phyloP scores from a whole-genome alignment of 2,797 vertebrate species.

The Gallinago solitaria region DNA sequence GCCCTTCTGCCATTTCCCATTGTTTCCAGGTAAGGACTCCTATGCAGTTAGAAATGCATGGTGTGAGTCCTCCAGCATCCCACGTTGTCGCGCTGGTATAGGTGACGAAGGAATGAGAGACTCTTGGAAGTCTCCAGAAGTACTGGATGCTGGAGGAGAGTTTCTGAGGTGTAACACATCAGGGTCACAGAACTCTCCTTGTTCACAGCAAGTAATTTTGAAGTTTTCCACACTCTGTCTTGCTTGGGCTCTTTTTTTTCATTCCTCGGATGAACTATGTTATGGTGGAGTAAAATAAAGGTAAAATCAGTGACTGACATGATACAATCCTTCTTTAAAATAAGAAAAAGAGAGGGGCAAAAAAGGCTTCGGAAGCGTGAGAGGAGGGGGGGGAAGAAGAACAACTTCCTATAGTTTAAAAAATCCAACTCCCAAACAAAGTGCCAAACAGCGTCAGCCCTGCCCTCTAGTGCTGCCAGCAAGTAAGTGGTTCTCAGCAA shows the following conservation, averaged over 20 bases:
- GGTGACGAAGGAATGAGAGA: accelerated
- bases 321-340: not conserved
- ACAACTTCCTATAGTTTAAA: not conserved
- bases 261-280: not conserved
- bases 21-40: accelerated
- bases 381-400: accelerated
- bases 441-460: not conserved
- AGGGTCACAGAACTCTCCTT: not conserved
- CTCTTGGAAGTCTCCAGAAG: not conserved
- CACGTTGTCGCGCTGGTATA: accelerated
- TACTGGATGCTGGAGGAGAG: not conserved
- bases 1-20: not conserved
- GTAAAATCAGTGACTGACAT: not conserved
- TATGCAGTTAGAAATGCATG: accelerated
- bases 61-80: not conserved
- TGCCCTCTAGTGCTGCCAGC: conserved; percentile 31
- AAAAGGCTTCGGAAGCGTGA: not conserved
- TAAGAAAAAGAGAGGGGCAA: accelerated
- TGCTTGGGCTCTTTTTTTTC: not conserved
- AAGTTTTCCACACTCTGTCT: not conserved
- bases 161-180: not conserved
- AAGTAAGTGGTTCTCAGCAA: not conserved
- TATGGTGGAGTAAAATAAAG: not conserved
- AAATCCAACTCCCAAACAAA: accelerated
- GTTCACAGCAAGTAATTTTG: not conserved